Conservation (phyloP, 2,113 vertebrate genomes). For the Fregetta grallaria region DNA sequence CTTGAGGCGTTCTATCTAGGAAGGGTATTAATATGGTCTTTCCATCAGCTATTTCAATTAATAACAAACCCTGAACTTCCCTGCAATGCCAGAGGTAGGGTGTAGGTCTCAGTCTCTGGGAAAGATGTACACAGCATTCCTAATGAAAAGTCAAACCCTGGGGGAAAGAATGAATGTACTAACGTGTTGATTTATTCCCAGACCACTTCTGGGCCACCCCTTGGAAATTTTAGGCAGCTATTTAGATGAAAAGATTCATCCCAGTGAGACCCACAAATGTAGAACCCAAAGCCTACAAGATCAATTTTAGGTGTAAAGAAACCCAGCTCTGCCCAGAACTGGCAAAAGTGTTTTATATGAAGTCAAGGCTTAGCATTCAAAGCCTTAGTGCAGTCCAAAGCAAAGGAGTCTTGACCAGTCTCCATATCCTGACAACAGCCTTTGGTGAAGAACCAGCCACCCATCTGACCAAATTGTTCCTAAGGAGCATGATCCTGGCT, state of each 20-base stretch:
- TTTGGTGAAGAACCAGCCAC: not conserved
- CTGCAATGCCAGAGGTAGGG: not conserved
- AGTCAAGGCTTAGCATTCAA: not conserved
- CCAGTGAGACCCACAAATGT: not conserved
- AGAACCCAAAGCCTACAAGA: not conserved
- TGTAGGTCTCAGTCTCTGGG: not conserved
- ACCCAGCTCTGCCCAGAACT: not conserved
- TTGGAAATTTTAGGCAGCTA: not conserved
- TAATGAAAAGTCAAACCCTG: not conserved
- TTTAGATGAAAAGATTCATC: not conserved
- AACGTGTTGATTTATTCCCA: not conserved
- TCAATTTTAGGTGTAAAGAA: not conserved
- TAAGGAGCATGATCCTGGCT: not conserved
- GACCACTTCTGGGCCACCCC: not conserved
- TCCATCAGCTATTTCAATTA: not conserved
- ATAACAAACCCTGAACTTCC: not conserved
- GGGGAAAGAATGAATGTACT: not conserved
- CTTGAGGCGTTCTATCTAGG: not conserved
- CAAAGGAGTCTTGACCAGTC: not conserved
- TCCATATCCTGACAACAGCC: not conserved
- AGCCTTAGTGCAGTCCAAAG: not conserved
- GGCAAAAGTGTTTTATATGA: not conserved
- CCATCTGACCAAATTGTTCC: not conserved
- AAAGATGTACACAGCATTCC: not conserved
- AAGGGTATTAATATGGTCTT: not conserved